Conservation (phyloP, 2,113 vertebrate species). For the Oenanthe melanoleuca region DNA sequence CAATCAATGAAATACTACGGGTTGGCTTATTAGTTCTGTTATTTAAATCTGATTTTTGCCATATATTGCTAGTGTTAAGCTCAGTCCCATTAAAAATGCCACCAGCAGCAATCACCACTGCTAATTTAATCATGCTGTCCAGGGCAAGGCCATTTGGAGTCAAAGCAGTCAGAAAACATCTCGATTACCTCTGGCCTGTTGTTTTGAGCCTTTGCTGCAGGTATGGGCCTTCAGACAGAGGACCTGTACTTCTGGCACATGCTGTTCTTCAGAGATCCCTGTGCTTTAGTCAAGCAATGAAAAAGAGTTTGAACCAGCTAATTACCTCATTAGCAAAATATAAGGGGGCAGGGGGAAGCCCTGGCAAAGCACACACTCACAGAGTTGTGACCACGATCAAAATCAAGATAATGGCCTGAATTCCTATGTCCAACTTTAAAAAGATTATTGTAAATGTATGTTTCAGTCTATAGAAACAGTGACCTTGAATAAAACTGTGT, state of each 20-base stretch:
- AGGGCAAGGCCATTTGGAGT: slow-evolving; percentile 4
- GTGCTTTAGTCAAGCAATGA: background rate
- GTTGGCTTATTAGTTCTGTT: background rate
- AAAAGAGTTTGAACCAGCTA: slow-evolving; percentile 30
- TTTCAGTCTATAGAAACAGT: background rate
- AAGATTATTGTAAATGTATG: background rate
- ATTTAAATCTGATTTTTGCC: background rate
- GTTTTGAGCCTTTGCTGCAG: background rate
- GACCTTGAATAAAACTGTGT: background rate
- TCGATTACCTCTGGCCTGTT: background rate
- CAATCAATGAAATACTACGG: background rate
- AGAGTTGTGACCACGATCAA: background rate
- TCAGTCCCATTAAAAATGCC: background rate
- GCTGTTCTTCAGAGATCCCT: slow-evolving; percentile 57
- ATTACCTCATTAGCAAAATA: slow-evolving; percentile 3
- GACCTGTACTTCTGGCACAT: slow-evolving; percentile 44
- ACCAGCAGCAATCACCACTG: background rate
- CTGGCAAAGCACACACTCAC: background rate
- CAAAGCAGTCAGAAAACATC: background rate
- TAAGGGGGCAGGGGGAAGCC: background rate
- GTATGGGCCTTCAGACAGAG: slow-evolving; percentile 23
- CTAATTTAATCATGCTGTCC: background rate
- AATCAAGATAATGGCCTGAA: background rate
- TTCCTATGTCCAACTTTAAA: background rate
- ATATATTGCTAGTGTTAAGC: background rate